These are phyloP conservation scores for Diploptera punctata DNA, from an alignment of 2,888 invertebrate genomes.

Conservation along the genomic window DNA sequence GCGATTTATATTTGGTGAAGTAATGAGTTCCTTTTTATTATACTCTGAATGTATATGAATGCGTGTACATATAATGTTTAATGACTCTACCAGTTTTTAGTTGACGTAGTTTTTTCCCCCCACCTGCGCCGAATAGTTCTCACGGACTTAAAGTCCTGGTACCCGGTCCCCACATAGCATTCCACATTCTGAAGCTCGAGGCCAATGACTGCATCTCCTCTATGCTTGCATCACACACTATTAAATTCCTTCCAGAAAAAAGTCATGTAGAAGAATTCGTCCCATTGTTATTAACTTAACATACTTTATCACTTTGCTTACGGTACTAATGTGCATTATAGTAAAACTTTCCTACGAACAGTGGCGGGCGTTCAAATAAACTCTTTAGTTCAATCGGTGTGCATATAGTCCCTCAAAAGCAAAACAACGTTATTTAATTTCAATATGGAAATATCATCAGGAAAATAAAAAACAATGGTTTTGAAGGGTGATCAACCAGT, in stretches of 20 bases:
- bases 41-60: background rate
- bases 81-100: constrained; percentile 20
- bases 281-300: background rate
- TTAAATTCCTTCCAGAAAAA: background rate
- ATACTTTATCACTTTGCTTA: background rate
- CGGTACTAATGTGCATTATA: too few species aligned
- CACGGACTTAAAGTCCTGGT: background rate
- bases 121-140: constrained; percentile 7
- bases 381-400: too few species aligned
- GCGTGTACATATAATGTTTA: background rate
- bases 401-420: too few species aligned
- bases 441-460: too few species aligned
- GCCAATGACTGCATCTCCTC: constrained; percentile 10
- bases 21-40: background rate
- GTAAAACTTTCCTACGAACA: too few species aligned
- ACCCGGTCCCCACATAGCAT: background rate
- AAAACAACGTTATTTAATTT: too few species aligned
- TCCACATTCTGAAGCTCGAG: constrained; percentile 3
- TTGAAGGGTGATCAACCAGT: too few species aligned
- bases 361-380: too few species aligned
- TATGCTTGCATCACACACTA: background rate
- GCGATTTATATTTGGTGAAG: background rate
- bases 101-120: background rate
- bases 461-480: too few species aligned
- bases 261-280: background rate